A percentile compares a stretch with the other conserved stretches of the same genome.
Conservation (phyloP, 2,888 invertebrate genomes). For the Norana najaformis region DNA sequence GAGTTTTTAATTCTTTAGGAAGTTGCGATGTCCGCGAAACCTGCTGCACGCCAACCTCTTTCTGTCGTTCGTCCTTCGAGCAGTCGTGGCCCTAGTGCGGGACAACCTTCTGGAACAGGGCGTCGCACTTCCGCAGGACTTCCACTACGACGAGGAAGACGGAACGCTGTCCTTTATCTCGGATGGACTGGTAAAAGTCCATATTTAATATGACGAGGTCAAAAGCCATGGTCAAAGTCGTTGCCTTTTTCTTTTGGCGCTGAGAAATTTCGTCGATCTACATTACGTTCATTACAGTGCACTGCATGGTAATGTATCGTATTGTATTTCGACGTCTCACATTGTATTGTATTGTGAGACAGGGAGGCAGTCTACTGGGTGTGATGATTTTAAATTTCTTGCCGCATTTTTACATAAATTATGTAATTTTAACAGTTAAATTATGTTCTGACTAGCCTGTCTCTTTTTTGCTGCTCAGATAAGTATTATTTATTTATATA, state of each 20-base stretch:
- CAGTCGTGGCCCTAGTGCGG: constrained; percentile 68
- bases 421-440: too few species aligned
- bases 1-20: constrained; percentile 61
- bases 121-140: constrained; percentile 13
- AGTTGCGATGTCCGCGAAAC: constrained; percentile 71
- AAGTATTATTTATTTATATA: too few species aligned
- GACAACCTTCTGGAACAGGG: constrained; percentile 65
- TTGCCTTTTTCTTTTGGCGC: not conserved
- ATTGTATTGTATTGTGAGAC: not conserved
- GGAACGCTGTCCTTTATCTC: constrained; percentile 15
- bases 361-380: too few species aligned
- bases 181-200: not conserved
- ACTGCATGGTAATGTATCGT: not conserved
- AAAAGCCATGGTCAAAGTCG: too few species aligned
- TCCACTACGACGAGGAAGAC: not conserved
- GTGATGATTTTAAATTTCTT: too few species aligned
- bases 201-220: not conserved
- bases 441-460: too few species aligned
- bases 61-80: constrained; percentile 70
- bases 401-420: too few species aligned
- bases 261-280: not conserved
- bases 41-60: constrained; percentile 73
- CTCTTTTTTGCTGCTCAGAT: too few species aligned
- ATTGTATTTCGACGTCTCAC: not conserved
- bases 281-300: not conserved